Conservation (phyloP, 1,140 invertebrate species). For the Drosophila gunungcola region DNA sequence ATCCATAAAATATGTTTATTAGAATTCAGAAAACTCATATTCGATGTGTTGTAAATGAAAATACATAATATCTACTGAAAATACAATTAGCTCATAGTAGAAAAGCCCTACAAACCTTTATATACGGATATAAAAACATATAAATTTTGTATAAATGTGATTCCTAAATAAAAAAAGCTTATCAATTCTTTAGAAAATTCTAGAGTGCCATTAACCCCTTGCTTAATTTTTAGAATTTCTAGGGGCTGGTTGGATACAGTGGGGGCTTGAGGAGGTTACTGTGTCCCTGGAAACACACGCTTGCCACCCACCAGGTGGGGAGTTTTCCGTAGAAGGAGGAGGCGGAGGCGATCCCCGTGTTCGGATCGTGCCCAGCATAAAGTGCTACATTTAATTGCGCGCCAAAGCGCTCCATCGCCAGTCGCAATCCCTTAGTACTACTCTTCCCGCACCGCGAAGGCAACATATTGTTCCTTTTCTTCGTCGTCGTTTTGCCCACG, state of each 20-base stretch:
- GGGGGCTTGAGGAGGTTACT: not conserved
- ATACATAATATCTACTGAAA: too few relatives aligned
- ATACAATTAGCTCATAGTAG: too few relatives aligned
- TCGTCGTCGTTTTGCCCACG: slow-evolving; percentile 49
- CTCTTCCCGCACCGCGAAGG: not conserved
- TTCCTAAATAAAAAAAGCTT: too few relatives aligned
- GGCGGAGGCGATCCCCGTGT: slow-evolving; percentile 9
- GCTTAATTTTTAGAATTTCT: not conserved
- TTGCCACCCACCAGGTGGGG: slow-evolving; percentile 41
- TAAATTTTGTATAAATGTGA: too few relatives aligned
- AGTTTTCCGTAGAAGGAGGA: not conserved
- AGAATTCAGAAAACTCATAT: too few relatives aligned
- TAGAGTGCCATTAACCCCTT: not conserved
- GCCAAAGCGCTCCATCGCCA: slow-evolving; percentile 35
- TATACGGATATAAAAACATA: too few relatives aligned
- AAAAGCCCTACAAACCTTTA: too few relatives aligned
- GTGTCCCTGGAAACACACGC: slow-evolving; percentile 33
- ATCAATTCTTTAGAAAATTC: too few relatives aligned
- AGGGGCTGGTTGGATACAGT: not conserved
- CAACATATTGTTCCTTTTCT: slow-evolving; percentile 25
- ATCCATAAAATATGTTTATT: too few relatives aligned
- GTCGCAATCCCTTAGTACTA: not conserved
- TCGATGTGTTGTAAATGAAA: too few relatives aligned
- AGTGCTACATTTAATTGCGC: slow-evolving; percentile 67
- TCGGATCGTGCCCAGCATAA: slow-evolving; percentile 66